phyloP scores from a whole-genome alignment of 2,888 invertebrate species.

The Cheilosia variabilis region DNA sequence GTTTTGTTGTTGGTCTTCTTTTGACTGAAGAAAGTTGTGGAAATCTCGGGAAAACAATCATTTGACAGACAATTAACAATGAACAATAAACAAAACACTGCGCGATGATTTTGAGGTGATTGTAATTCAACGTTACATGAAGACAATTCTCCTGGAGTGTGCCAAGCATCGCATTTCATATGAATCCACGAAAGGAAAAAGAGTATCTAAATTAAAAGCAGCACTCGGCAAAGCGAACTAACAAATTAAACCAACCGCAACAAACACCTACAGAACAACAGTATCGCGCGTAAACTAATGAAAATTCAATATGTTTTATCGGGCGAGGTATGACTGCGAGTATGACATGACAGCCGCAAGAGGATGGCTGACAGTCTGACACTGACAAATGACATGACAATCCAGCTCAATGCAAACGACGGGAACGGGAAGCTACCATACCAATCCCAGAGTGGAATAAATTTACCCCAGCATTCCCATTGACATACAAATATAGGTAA shows the following conservation, averaged over 20 bases:
- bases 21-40: background rate
- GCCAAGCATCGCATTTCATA: slow-evolving; percentile 40
- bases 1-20: slow-evolving; percentile 8
- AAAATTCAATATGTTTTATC: too few species aligned
- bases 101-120: background rate
- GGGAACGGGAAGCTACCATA: too few species aligned
- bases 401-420: too few species aligned
- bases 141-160: slow-evolving; percentile 7
- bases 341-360: too few species aligned
- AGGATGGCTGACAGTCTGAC: too few species aligned
- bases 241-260: background rate
- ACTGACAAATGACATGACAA: too few species aligned
- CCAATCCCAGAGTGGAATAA: too few species aligned
- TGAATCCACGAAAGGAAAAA: background rate
- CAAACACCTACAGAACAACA: background rate
- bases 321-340: too few species aligned
- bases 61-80: slow-evolving; percentile 12
- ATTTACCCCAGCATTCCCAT: too few species aligned
- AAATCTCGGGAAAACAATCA: slow-evolving; percentile 2
- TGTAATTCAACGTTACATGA: slow-evolving; percentile 23
- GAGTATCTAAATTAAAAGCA: background rate
- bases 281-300: too few species aligned
- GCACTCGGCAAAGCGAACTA: background rate
- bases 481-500: too few species aligned
- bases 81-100: background rate